Conservation (phyloP, 2,797 vertebrate species). For the Hirundo rustica region DNA sequence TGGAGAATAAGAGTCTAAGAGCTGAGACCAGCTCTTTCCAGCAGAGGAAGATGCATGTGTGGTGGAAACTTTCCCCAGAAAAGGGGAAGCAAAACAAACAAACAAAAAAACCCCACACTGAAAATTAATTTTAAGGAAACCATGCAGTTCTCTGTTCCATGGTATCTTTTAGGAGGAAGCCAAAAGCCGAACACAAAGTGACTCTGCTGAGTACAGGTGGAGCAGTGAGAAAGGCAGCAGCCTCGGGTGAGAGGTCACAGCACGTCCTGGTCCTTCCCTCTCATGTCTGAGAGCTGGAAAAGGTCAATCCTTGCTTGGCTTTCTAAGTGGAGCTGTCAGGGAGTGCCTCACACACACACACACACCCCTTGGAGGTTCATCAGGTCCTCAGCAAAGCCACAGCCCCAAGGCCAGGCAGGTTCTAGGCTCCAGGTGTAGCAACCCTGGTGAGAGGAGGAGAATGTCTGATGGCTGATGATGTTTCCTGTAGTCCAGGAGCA, state of each 20-base stretch:
- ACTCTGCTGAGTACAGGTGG: neutral
- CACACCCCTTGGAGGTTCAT: neutral
- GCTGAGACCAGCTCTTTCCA: neutral
- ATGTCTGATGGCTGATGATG: rapidly evolving
- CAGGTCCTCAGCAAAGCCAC: neutral
- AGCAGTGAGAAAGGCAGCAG: neutral
- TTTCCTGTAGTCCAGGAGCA: neutral
- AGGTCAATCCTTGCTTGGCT: neutral
- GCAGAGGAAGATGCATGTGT: neutral
- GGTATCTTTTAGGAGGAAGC: neutral
- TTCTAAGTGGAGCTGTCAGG: neutral
- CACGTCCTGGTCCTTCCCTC: neutral
- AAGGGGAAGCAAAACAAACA: neutral
- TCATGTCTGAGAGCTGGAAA: neutral
- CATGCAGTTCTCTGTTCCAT: neutral
- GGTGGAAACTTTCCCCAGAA: neutral
- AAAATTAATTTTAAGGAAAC: neutral
- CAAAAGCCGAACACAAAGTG: neutral
- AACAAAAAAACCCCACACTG: neutral
- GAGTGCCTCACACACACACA: neutral
- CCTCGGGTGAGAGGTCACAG: neutral
- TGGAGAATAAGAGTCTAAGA: neutral
- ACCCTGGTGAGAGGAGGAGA: neutral
- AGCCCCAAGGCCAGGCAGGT: neutral
- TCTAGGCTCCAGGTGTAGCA: neutral